Percentiles rank a stretch among this genome's conserved stretches.
phyloP scores from a whole-genome alignment of 2,797 vertebrate species.

The Melopsittacus undulatus region DNA sequence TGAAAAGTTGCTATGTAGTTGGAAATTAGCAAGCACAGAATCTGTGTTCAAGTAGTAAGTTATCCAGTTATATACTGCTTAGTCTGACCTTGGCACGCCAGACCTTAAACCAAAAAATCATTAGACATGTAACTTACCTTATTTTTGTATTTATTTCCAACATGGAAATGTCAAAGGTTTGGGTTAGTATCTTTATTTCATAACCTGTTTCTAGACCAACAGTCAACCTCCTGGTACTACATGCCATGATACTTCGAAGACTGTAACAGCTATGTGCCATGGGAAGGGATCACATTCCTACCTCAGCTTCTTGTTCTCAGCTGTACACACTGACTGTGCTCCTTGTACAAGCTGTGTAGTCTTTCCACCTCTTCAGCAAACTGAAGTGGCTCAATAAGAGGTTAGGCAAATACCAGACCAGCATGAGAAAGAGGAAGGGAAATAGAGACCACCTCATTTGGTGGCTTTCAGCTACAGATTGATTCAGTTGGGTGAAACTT shows the following conservation, averaged over 20 bases:
- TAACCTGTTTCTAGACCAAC: not conserved
- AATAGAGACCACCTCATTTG: not conserved
- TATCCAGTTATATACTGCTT: not conserved
- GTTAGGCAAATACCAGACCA: not conserved
- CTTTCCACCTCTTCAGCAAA: not conserved
- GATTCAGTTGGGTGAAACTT: not conserved
- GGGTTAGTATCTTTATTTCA: not conserved
- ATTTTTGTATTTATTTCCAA: not conserved
- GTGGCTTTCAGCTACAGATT: not conserved
- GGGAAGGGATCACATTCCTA: not conserved
- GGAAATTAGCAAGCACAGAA: not conserved
- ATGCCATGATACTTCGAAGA: not conserved
- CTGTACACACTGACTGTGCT: not conserved
- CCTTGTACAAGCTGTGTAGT: not conserved
- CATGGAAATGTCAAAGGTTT: not conserved
- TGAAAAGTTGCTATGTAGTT: not conserved
- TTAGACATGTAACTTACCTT: not conserved
- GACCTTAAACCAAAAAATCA: not conserved
- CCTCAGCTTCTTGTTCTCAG: not conserved
- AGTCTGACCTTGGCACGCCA: not conserved
- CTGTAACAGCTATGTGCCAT: not conserved
- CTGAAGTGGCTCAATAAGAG: not conserved
- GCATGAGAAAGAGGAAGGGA: not conserved
- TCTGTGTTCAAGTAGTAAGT: not conserved
- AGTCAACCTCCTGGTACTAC: not conserved